Base-by-base conservation (phyloP, 2,888 invertebrate genomes). In the Leucozona laternaria region DNA sequence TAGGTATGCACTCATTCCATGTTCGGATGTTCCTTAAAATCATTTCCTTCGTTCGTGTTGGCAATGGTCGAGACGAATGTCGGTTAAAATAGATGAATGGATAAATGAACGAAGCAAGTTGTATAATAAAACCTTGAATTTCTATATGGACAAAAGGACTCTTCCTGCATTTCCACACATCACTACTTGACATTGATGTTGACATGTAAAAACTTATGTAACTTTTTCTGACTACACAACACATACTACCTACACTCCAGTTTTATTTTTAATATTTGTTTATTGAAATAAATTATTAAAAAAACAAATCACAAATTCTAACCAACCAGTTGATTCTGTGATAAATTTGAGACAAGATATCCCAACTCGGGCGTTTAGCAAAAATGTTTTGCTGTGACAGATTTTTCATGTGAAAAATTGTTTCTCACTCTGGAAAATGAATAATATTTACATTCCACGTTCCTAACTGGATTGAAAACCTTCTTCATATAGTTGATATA, bases 51-150 rank as follows among this genome's bases (percentile, higher is more conserved):
- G 7, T 53, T 22, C 50, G 15, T 17, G 11, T 48, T 48, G 20
- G 20, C 20, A 48, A 48, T 20, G 11, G 10, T 1, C 10, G 48
- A 48, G 8, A 48, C 20, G 20, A 48, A 48, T 48, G 48, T 48
- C 11, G 13, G 25, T 8, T 53, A 28, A 25, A 53, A 25, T 53
- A 28, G 15, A 53, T 53, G 53, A 25, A 53, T 53, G 25, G 25
- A 53, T 15, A 50, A 50, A 50, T 50, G 22, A 50, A 50, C 50
- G 50, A 13, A 50, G 20, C 50, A 50, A 22, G 50, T 53, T 53
- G 22, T 22, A n/a, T n/a, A 53, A 25, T 8, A 25, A 15, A 53
- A 25, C 53, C 53, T 50, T 50, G 22, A 50, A 50, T 13, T 50
- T 8, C 1, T 43, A 43, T 48, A 53, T 53, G 25, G n/a, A 28